These are phyloP conservation scores for Vannuccia rotundouncinata DNA, from an alignment of 2,888 invertebrate genomes.

Conservation along the genomic window DNA sequence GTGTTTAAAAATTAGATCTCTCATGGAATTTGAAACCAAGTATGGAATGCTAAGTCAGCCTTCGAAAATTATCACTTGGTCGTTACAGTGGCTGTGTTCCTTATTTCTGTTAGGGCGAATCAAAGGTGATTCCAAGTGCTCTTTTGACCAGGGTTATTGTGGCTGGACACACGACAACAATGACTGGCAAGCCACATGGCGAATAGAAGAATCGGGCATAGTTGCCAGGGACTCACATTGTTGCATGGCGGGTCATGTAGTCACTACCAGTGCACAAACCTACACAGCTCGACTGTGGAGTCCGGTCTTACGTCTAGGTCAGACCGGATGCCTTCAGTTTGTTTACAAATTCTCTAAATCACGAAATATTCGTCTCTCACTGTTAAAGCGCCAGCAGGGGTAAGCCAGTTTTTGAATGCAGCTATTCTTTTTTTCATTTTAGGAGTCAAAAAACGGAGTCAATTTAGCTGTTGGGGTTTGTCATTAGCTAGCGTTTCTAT, in stretches of 20 bases:
- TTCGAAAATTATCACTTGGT: too few relatives aligned
- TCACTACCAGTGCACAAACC: background rate
- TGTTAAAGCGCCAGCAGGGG: background rate
- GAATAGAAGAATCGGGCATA: constrained; percentile 13
- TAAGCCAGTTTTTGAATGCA: too few relatives aligned
- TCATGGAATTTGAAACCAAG: too few relatives aligned
- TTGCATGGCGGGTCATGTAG: background rate
- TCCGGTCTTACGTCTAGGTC: constrained; percentile 1
- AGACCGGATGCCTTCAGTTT: background rate
- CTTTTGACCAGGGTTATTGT: constrained; percentile 32
- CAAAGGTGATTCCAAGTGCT: background rate
- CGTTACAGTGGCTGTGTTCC: too few relatives aligned
- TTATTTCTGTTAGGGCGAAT: background rate
- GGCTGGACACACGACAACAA: constrained; percentile 33
- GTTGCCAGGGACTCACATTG: background rate
- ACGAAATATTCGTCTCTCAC: background rate
- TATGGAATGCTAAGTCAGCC: too few relatives aligned
- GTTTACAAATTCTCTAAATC: background rate
- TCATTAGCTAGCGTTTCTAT: too few relatives aligned
- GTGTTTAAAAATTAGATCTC: too few relatives aligned
- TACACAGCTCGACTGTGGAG: constrained; percentile 30
- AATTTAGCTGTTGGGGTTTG: too few relatives aligned
- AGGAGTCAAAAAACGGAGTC: too few relatives aligned
- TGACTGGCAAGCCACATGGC: constrained; percentile 30
- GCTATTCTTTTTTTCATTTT: too few relatives aligned